Evolutionary conservation across 2,888 invertebrate genomes (phyloP), one percentile per base, ranked within the genome.

Genomic region (Terebella lapidaria): DNA sequence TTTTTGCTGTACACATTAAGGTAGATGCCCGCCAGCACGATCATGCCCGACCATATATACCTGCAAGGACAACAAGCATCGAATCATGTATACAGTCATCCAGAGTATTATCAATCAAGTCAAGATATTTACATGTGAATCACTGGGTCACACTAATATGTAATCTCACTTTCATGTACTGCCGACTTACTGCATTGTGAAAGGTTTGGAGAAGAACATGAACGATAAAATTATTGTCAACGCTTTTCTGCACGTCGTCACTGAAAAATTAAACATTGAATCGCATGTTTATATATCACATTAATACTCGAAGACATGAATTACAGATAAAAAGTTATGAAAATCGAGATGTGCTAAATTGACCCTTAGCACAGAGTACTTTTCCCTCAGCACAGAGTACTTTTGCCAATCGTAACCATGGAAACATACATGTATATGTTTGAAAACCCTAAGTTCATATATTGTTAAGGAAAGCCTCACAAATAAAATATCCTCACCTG

Each of bases 171-270:
- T n/a, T n/a, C n/a, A n/a, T n/a, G n/a, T n/a, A n/a, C 49, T 5
- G 15, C n/a, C 57, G 62, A 87, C 89, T 87, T 86, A 95, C 90
- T 93, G 92, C 70, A 90, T 86, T 25, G 91, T 90, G 75, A 94
- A 94, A 2, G 95, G 94, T 81, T 96, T 96, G 78, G 89, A 87
- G 78, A 97, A 97, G 73, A 95, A 87, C 57, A 95, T 69, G 81
- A 97, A 97, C 0, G 95, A 96, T 67, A 96, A 85, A 30, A 92
- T 84, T 59, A 96, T 94, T 2, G 95, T 92, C 22, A 96, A 85
- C 0, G 92, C 94, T 82, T 96, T 95, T 46, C 83, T 70, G 60
- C 81, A 81, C 10, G 83, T 83, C 2, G 83, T 83, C 1, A 94
- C 92, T 82, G 74, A 56, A 77, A 78, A 57, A 60, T 55, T 62